Percentiles rank a stretch among this genome's conserved stretches.
Evolutionary conservation across 2,888 invertebrate species (phyloP).

Genomic region (Ophion ellenae): DNA sequence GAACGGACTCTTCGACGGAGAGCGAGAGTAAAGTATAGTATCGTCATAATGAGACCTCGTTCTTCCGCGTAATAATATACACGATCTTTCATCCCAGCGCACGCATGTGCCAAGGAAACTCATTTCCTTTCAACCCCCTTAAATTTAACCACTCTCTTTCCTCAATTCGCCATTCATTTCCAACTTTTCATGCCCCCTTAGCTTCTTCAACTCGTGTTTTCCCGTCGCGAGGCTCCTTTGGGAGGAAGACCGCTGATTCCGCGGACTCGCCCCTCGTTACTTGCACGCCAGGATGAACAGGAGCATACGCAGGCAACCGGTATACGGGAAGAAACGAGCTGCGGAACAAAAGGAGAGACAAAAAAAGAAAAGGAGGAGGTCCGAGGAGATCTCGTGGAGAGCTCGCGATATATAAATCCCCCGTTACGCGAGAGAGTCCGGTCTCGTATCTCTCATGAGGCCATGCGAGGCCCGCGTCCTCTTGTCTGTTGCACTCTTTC

Average conservation of each 20-base stretch:
- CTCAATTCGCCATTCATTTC: not conserved
- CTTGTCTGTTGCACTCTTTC: conserved; percentile 46
- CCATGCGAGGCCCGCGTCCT: conserved; percentile 52
- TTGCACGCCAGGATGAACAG: no score
- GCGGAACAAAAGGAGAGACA: conserved; percentile 23
- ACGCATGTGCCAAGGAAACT: conserved; percentile 15
- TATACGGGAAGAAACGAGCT: not conserved
- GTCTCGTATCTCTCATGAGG: conserved; percentile 54
- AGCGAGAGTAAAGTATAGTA: conserved; percentile 64
- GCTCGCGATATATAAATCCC: conserved; percentile 59
- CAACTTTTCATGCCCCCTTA: not conserved
- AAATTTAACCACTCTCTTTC: not conserved
- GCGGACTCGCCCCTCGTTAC: no score
- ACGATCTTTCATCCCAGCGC: conserved; percentile 3
- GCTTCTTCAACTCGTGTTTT: no score
- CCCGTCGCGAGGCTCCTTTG: no score
- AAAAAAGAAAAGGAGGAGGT: conserved; percentile 42
- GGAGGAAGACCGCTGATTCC: no score
- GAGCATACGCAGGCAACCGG: not conserved
- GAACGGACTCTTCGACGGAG: conserved; percentile 61
- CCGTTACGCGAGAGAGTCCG: conserved; percentile 62
- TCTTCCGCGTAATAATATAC: conserved; percentile 58
- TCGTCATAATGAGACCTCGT: conserved; percentile 35
- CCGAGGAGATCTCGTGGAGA: conserved; percentile 47
- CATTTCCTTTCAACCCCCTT: conserved; percentile 35